phyloP scores from a whole-genome alignment of 2,888 invertebrate genomes.

The Timema cristinae region DNA sequence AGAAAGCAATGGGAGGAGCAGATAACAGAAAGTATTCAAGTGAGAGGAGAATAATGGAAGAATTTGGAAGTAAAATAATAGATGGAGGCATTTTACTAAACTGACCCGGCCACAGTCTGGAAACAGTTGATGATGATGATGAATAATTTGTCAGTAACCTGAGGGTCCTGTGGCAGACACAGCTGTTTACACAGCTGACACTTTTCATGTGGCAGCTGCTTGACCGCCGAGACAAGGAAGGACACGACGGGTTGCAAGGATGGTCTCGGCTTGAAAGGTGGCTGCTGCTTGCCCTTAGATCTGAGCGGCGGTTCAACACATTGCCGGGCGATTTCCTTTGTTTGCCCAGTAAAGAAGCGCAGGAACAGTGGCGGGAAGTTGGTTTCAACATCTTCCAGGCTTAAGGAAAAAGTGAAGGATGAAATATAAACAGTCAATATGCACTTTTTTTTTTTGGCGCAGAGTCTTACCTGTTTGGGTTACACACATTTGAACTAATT shows the following conservation, averaged over 20 bases:
- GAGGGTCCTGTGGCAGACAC: constrained; percentile 57
- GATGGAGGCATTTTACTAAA: no score
- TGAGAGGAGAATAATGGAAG: no score
- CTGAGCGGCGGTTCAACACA: constrained; percentile 66
- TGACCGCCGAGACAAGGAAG: constrained; percentile 60
- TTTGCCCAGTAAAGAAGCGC: constrained; percentile 60
- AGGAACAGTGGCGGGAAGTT: constrained; percentile 62
- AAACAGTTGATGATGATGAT: no score
- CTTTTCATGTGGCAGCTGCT: constrained; percentile 57
- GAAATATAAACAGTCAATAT: constrained; percentile 7
- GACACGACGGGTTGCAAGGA: constrained; percentile 57
- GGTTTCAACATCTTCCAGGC: constrained; percentile 55
- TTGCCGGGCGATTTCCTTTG: constrained; percentile 61
- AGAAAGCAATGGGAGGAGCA: no score
- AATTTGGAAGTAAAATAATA: no score
- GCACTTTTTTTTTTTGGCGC: background rate
- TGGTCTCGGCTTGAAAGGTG: constrained; percentile 57
- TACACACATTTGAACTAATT: background rate
- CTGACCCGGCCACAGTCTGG: no score
- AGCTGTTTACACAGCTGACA: constrained; percentile 60
- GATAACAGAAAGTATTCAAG: no score
- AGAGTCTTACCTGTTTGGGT: background rate
- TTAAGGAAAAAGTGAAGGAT: constrained; percentile 39
- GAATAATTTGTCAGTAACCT: constrained; percentile 39
- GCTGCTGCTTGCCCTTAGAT: constrained; percentile 48